Evolutionary conservation across 1,140 invertebrate genomes (phyloP).

Genomic region (Idris sp.): DNA sequence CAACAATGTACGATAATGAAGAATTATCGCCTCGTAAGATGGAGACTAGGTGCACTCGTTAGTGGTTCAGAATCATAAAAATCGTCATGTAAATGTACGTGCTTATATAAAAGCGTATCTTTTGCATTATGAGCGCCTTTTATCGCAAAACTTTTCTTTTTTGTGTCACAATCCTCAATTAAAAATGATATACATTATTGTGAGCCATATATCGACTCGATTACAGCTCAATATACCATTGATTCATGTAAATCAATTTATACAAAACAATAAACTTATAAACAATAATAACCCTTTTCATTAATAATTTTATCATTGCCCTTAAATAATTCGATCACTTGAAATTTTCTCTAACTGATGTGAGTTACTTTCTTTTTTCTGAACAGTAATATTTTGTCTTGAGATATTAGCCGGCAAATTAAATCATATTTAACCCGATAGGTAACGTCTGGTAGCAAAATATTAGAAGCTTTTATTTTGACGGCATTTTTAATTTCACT

Average conservation of each 20-base stretch:
- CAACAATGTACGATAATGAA: conserved; percentile 79
- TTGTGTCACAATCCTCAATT: conserved; percentile 50
- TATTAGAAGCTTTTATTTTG: conserved; percentile 73
- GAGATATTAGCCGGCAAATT: too few relatives aligned
- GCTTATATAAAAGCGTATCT: conserved; percentile 53
- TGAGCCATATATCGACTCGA: conserved; percentile 35
- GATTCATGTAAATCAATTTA: conserved; percentile 28
- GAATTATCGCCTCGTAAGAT: conserved; percentile 78
- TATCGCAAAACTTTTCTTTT: conserved; percentile 45
- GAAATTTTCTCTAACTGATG: too few relatives aligned
- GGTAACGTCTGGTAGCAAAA: conserved; percentile 15
- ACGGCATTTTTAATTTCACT: conserved; percentile 77
- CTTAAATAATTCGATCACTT: too few relatives aligned
- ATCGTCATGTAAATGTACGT: conserved; percentile 67
- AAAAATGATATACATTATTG: conserved; percentile 54
- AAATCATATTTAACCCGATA: conserved; percentile 1
- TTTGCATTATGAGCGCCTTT: conserved; percentile 40
- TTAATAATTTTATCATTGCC: too few relatives aligned
- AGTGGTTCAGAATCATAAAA: conserved; percentile 74
- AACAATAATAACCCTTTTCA: conserved; percentile 17
- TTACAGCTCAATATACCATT: conserved; percentile 27
- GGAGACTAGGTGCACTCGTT: conserved; percentile 74
- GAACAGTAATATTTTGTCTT: too few relatives aligned
- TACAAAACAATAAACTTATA: too few relatives aligned
- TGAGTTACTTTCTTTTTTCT: too few relatives aligned